phyloP scores from a whole-genome alignment of 2,888 invertebrate genomes.

The Schizotus pectinicornis region DNA sequence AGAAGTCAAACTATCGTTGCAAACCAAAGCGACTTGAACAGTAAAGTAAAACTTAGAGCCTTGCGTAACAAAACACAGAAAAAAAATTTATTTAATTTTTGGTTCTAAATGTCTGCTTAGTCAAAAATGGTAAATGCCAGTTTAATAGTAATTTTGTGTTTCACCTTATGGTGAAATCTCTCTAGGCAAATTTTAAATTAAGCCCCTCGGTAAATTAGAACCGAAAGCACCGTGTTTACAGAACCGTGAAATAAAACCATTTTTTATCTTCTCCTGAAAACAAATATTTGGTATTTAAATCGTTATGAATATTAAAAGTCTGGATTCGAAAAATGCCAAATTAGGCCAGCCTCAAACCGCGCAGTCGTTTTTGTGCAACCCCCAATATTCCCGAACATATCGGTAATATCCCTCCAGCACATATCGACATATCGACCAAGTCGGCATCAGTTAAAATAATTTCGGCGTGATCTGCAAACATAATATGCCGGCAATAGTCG shows the following conservation, averaged over 20 bases:
- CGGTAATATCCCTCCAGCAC: constrained; percentile 4
- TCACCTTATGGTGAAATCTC: no score
- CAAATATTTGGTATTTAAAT: constrained; percentile 11
- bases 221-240: constrained; percentile 7
- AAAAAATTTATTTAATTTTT: no score
- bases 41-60: no score
- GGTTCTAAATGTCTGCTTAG: no score
- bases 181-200: no score
- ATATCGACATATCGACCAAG: no score
- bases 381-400: constrained; percentile 2
- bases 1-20: no score
- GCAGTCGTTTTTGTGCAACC: no score
- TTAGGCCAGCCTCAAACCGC: not conserved
- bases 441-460: constrained; percentile 19
- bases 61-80: no score
- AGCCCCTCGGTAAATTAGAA: not conserved
- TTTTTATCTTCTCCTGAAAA: constrained; percentile 8
- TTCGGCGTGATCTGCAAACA: constrained; percentile 26
- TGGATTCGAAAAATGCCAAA: constrained; percentile 15
- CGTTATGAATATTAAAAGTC: constrained; percentile 21
- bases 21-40: no score
- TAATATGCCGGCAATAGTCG: constrained; percentile 18
- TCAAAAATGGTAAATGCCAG: no score
- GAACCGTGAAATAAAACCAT: not conserved
- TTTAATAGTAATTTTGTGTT: no score